Evolutionary conservation across 2,888 invertebrate species (phyloP), one percentile per base, ranked within the genome.

Genomic region (Holacanthella duospinosa): DNA sequence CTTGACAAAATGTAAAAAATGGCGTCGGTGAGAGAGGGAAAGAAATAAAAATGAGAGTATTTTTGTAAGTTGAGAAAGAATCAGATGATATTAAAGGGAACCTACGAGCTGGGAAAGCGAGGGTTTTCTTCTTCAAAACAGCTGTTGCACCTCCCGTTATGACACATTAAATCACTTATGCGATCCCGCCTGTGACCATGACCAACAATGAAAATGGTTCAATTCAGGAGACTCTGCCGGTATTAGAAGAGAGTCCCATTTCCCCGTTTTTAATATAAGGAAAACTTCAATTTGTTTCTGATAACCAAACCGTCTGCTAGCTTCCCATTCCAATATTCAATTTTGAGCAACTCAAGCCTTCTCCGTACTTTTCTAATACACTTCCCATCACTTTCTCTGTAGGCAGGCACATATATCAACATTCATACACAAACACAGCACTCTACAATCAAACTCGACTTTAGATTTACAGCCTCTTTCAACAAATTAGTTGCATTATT

Each of bases 81-180:
- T 55, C 55, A 55, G 6, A 55, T 3, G 24, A 55, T 4, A 55
- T 55, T 53, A 28, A 12, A 12, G 58, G 58, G 29, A 43, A 25
- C n/a, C 12, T 21, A 26, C 26, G 54, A 64, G 65, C 58, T 63
- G 60, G 66, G 66, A 60, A 53, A 28, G 67, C 69, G 64, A 69
- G 70, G 69, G 70, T 73, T 73, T 71, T 71, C 66, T 67, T 73
- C 66, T 66, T 71, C 67, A 72, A 70, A 71, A 68, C 71, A 73
- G 71, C 72, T 69, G 72, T 73, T 73, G 69, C 70, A 71, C 70
- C 68, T 56, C 55, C 68, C 68, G 68, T 68, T 71, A 67, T 70
- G 72, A 71, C 71, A 73, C 71, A 73, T 71, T 71, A 73, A 73
- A 73, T 71, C 72, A 72, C 71, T 65, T 56, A 55, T 61, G 43